Conservation (phyloP, 2,797 vertebrate species). For the Chaetodon trifasciatus region DNA sequence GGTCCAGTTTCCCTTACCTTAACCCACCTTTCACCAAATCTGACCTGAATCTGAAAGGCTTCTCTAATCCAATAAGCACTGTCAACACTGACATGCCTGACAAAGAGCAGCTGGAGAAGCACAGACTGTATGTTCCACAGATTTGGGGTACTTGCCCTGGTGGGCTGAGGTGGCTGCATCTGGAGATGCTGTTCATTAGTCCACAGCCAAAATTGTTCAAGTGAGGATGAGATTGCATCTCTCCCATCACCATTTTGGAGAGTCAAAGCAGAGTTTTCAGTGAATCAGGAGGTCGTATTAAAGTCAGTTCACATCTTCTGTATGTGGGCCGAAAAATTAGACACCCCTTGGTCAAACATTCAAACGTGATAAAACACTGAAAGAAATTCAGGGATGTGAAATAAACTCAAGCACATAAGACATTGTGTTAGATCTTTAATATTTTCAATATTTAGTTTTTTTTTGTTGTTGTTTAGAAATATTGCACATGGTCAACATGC, state of each 20-base stretch:
- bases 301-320: neutral
- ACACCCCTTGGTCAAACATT: neutral
- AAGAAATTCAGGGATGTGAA: constrained; percentile 16
- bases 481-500: constrained; percentile 92
- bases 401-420: constrained; percentile 55
- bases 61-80: constrained; percentile 53
- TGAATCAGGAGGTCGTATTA: neutral
- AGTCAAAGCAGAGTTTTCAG: neutral
- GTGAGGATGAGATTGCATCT: neutral
- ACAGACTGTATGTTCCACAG: constrained; percentile 34
- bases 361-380: neutral
- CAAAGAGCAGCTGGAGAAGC: constrained; percentile 27
- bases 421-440: constrained; percentile 89
- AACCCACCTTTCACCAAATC: constrained; percentile 40
- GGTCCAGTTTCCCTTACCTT: constrained; percentile 37
- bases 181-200: constrained; percentile 19
- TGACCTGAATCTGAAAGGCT: constrained; percentile 51
- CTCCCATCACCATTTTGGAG: neutral
- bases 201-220: neutral
- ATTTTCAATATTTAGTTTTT: constrained; percentile 87
- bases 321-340: neutral
- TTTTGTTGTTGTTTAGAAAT: constrained; percentile 88
- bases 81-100: constrained; percentile 34
- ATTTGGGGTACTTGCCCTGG: constrained; percentile 15
- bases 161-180: constrained; percentile 11